Base-by-base conservation (phyloP, 1,140 invertebrate genomes). In the Dendroctonus valens region DNA sequence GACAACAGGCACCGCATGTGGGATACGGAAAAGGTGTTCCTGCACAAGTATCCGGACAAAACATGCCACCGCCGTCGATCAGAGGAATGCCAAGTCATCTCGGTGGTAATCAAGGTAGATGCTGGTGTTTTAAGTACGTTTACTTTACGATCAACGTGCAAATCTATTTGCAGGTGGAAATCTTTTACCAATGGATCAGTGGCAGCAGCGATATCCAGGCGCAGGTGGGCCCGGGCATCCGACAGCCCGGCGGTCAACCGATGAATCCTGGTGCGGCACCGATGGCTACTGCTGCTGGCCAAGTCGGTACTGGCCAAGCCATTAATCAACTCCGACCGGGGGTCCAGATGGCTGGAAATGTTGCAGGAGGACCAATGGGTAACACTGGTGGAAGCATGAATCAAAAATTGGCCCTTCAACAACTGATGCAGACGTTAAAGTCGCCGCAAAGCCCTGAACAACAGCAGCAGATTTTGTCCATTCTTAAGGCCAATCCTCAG, bases 401-500 rank as follows among this genome's bases (percentile, higher is more conserved):
- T 71, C 88, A 91, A 54, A 90, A 91, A 72, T 89, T 91, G 73
- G 91, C 93, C 39, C 79, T 97, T 41, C 91, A 96, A 68, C 92
- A 96, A 77, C 85, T 98, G 11, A 88, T 98, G 84, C 86, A 90
- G 59, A 95, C 93, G 44, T 83, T 98, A 38, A 89, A 92, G 72
- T 93, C 91, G 73, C 93, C 94, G 11, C 89, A 88, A 63, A 90
- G 90, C n/a, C 91, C 91, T 52, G 93, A 97, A 73, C 93, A 96
- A 75, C 95, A 98, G 74, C 89, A 92, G 74, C 92, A 96, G 81
- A 93, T 98, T 55, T 82, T 97, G 38, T 87, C 90, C 71, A 96
- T 98, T 73, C 86, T 98, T 50, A 97, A 96, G 79, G 90, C 89
- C 51, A 96, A 98, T 83, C 96, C 96, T 50, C 93, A 93, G 65